These are phyloP conservation scores for Cephus pygmeus DNA, from an alignment of 2,888 invertebrate species.

Conservation along the genomic window DNA sequence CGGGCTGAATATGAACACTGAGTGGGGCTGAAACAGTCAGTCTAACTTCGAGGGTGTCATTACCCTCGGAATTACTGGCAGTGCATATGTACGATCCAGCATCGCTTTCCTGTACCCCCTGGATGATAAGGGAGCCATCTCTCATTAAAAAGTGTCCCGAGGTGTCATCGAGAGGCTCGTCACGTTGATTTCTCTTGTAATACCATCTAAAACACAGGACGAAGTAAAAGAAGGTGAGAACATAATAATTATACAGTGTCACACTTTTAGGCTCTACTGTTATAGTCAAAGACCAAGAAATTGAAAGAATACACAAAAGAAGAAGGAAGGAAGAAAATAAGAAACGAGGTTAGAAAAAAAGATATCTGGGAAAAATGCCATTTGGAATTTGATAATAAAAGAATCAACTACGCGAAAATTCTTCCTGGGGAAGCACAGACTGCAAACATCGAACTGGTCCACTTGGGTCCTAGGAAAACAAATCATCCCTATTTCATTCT, in stretches of 20 bases:
- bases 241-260: neutral
- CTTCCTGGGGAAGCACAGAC: neutral
- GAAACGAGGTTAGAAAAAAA: neutral
- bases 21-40: constrained; percentile 65
- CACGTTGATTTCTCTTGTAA: constrained; percentile 66
- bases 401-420: neutral
- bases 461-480: neutral
- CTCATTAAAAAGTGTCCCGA: constrained; percentile 67
- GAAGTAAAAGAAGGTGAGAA: neutral
- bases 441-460: neutral
- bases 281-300: neutral
- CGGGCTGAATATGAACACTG: constrained; percentile 63
- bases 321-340: neutral
- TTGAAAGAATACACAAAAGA: neutral
- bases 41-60: constrained; percentile 69
- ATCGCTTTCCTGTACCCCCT: constrained; percentile 67
- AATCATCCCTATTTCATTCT: neutral
- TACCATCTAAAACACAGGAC: constrained; percentile 64
- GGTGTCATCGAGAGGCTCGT: constrained; percentile 67
- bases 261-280: neutral
- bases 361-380: neutral
- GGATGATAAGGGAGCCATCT: constrained; percentile 69
- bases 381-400: neutral
- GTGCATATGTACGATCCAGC: constrained; percentile 69
- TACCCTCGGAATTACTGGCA: constrained; percentile 69